Percentiles rank a stretch among this genome's conserved stretches.
Conservation (phyloP, 1,140 invertebrate species). For the Drosophila cardini region DNA sequence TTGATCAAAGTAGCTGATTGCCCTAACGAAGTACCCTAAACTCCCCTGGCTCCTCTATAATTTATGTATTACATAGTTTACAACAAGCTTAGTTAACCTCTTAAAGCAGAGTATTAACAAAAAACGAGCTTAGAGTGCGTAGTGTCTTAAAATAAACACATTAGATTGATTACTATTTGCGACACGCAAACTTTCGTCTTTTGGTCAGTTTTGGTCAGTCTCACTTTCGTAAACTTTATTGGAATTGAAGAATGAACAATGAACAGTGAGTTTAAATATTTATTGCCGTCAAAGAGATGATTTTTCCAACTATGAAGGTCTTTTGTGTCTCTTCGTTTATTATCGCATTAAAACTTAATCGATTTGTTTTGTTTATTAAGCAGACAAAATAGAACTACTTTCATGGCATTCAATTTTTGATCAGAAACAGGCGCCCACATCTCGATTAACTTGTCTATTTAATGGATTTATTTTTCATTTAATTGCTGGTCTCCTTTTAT, state of each 20-base stretch:
- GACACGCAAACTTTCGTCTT: conserved; percentile 38
- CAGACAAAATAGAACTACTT: conserved; percentile 43
- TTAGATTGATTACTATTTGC: conserved; percentile 44
- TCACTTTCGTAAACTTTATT: conserved; percentile 11
- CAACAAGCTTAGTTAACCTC: not conserved
- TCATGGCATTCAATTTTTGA: conserved; percentile 26
- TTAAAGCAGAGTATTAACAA: conserved; percentile 5
- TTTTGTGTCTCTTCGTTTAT: not conserved
- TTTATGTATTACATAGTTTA: too few species aligned
- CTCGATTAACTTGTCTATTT: conserved; percentile 32
- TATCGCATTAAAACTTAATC: conserved; percentile 36
- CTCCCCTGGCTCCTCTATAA: too few species aligned
- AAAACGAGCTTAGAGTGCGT: conserved; percentile 63
- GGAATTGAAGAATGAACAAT: not conserved
- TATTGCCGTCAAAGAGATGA: conserved; percentile 24
- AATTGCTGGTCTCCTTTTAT: conserved; percentile 50
- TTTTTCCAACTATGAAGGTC: conserved; percentile 19
- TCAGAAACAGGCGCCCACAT: conserved; percentile 16
- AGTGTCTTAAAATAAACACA: conserved; percentile 65
- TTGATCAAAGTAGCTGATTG: too few species aligned
- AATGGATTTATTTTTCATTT: conserved; percentile 26
- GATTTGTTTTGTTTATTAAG: conserved; percentile 18
- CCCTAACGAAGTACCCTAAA: too few species aligned
- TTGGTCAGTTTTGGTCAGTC: too few species aligned
- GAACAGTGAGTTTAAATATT: conserved; percentile 27